Conservation (phyloP, 2,888 invertebrate genomes). For the Cephus nigrinus region DNA sequence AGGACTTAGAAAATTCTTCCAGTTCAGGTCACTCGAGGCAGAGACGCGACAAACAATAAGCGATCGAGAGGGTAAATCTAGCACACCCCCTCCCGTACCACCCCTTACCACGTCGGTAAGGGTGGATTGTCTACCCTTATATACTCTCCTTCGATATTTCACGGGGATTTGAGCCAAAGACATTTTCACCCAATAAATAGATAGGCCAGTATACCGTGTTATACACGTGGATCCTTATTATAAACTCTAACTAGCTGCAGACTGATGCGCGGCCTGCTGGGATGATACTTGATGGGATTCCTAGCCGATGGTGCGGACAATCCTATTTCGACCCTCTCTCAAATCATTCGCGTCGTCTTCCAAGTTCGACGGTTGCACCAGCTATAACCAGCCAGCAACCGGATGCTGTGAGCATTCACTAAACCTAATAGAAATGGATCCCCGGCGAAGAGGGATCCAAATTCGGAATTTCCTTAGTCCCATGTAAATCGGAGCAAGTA, state of each 20-base stretch:
- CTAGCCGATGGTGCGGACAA: conserved; percentile 67
- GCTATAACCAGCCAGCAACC: not conserved
- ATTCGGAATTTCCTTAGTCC: not conserved
- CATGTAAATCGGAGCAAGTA: conserved; percentile 5
- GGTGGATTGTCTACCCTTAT: not conserved
- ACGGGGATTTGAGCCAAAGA: conserved; percentile 66
- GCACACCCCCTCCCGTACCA: not conserved
- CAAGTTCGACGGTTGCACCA: conserved; percentile 37
- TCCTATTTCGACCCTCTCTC: conserved; percentile 61
- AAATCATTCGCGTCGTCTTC: conserved; percentile 56
- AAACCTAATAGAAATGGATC: not conserved
- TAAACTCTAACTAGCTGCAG: conserved; percentile 64
- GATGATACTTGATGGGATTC: conserved; percentile 66
- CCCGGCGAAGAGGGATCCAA: not conserved
- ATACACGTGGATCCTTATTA: conserved; percentile 65
- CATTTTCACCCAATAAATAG: conserved; percentile 67
- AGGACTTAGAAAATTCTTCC: conserved; percentile 41
- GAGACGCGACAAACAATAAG: conserved; percentile 49
- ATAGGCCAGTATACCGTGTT: conserved; percentile 60
- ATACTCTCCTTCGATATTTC: conserved; percentile 52
- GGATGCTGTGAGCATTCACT: not conserved
- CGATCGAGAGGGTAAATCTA: conserved; percentile 28
- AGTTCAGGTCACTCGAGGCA: conserved; percentile 35
- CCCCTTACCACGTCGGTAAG: not conserved
- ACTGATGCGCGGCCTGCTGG: conserved; percentile 37